Conservation (phyloP, 2,888 invertebrate species). For the Zeuzera pyrina region DNA sequence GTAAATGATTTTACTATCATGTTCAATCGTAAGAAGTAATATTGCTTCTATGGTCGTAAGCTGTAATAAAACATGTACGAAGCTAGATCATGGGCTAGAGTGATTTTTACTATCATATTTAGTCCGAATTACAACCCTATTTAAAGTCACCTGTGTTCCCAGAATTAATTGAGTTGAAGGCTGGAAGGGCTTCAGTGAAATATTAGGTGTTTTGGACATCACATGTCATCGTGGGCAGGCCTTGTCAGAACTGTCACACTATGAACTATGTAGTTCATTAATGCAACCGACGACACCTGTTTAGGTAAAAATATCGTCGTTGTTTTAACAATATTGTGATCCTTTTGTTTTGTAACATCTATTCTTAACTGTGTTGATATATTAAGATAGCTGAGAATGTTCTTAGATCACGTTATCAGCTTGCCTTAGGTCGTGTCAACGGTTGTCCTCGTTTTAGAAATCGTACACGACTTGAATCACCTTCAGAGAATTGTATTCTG, state of each 20-base stretch:
- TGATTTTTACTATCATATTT: no score
- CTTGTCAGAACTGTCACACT: slow-evolving; percentile 28
- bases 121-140: no score
- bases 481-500: no score
- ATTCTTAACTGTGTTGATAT: no score
- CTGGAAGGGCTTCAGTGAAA: slow-evolving; percentile 20
- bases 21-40: no score
- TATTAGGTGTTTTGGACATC: slow-evolving; percentile 16
- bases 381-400: slow-evolving; percentile 26
- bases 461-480: slow-evolving; percentile 12
- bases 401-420: slow-evolving; percentile 53
- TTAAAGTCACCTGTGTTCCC: no score
- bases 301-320: slow-evolving; percentile 20
- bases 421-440: slow-evolving; percentile 51
- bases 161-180: slow-evolving; percentile 12
- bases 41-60: no score
- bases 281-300: slow-evolving; percentile 29
- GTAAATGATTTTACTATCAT: no score
- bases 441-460: slow-evolving; percentile 41
- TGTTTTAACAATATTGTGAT: no score
- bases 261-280: slow-evolving; percentile 27
- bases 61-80: no score
- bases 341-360: no score
- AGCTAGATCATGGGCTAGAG: no score
- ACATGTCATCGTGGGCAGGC: slow-evolving; percentile 24